Percentiles rank a stretch among this genome's conserved stretches.
phyloP scores from a whole-genome alignment of 1,140 invertebrate genomes.

The Pararge aegeria region DNA sequence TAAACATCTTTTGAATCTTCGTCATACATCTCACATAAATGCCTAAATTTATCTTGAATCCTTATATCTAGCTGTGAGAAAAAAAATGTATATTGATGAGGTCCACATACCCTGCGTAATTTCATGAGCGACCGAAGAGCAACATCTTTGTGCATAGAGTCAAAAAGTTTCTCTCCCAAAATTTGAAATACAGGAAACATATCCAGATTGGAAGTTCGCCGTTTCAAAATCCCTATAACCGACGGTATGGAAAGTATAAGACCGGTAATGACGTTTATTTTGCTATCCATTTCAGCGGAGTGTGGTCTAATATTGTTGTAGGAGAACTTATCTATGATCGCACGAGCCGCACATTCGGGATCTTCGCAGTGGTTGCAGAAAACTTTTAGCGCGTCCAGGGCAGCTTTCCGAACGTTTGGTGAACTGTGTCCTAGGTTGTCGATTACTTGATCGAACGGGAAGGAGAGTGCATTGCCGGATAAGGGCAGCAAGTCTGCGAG shows the following conservation, averaged over 20 bases:
- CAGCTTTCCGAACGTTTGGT: conserved; percentile 87
- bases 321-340: conserved; percentile 83
- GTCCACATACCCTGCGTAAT: conserved; percentile 83
- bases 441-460: conserved; percentile 84
- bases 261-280: conserved; percentile 83
- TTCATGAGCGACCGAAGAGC: conserved; percentile 84
- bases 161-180: conserved; percentile 83
- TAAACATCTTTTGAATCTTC: conserved; percentile 72
- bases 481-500: conserved; percentile 87
- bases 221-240: conserved; percentile 79
- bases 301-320: conserved; percentile 77
- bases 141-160: conserved; percentile 85
- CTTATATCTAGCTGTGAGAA: conserved; percentile 76
- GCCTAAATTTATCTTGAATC: conserved; percentile 83
- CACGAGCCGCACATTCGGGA: conserved; percentile 81
- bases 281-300: conserved; percentile 78
- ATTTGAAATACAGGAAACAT: conserved; percentile 78
- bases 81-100: conserved; percentile 81
- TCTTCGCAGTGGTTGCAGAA: conserved; percentile 83
- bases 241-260: conserved; percentile 85
- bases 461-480: conserved; percentile 82
- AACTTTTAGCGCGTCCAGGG: conserved; percentile 84
- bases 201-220: conserved; percentile 63
- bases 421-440: conserved; percentile 87
- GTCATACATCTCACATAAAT: conserved; percentile 84